phyloP scores from a whole-genome alignment of 2,797 vertebrate genomes.

The Esox lucius region DNA sequence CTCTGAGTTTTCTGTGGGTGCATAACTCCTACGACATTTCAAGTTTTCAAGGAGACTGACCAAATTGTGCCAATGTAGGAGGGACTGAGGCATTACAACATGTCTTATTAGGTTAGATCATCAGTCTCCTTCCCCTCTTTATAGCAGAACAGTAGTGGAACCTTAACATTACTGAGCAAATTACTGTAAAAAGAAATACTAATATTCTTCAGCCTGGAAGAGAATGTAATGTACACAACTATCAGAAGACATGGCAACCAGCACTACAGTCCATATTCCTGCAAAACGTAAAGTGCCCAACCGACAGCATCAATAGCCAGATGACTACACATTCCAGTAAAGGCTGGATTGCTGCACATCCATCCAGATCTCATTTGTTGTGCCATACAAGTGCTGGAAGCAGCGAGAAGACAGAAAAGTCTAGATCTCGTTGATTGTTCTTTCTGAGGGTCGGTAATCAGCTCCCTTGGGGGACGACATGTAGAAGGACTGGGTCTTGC shows the following conservation, averaged over 20 bases:
- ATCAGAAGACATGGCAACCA: slow-evolving; percentile 33
- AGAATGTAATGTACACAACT: slow-evolving; percentile 34
- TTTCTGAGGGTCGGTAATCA: slow-evolving; percentile 90
- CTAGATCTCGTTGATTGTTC: slow-evolving; percentile 96
- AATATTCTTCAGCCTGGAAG: slow-evolving; percentile 39
- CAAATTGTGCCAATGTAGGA: slow-evolving; percentile 28
- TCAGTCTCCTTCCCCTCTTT: slow-evolving; percentile 2
- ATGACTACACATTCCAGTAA: slow-evolving; percentile 25
- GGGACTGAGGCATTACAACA: slow-evolving; percentile 8
- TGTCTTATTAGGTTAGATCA: slow-evolving; percentile 9
- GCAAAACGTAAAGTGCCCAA: slow-evolving; percentile 8
- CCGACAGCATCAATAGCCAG: slow-evolving; percentile 28
- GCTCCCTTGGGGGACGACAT: slow-evolving; percentile 81
- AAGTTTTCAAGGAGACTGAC: slow-evolving; percentile 17
- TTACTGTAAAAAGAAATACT: slow-evolving; percentile 18
- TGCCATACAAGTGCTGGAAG: slow-evolving; percentile 46
- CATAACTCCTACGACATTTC: slow-evolving; percentile 27
- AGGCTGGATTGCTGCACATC: neutral
- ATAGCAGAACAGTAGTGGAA: slow-evolving; percentile 30
- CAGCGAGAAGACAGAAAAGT: slow-evolving; percentile 33
- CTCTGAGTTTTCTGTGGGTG: slow-evolving; percentile 31
- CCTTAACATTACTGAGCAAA: slow-evolving; percentile 30
- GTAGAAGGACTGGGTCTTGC: slow-evolving; percentile 97
- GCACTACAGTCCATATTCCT: slow-evolving; percentile 24
- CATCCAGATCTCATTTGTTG: slow-evolving; percentile 28